phyloP scores from a whole-genome alignment of 2,797 vertebrate species.

The Sebastes matsubarae region DNA sequence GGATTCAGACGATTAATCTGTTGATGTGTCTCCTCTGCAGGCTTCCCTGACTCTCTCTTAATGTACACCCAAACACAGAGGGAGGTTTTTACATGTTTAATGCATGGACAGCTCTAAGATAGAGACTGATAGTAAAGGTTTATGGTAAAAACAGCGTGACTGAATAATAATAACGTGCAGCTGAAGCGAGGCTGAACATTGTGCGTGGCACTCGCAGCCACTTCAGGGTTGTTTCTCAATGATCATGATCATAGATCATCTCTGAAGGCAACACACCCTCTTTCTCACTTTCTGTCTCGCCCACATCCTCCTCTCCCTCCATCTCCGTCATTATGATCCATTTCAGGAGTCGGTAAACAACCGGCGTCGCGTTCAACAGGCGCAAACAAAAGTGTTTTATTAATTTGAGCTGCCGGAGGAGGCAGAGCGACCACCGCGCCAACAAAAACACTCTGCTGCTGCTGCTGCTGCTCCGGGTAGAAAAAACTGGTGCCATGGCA shows the following conservation, averaged over 20 bases:
- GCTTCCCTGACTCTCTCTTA: not conserved
- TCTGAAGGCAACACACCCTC: not conserved
- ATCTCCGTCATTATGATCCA: not conserved
- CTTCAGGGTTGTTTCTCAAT: not conserved
- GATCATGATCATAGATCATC: constrained; percentile 9
- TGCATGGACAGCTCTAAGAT: not conserved
- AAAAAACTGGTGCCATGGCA: constrained; percentile 67
- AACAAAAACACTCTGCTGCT: constrained; percentile 34
- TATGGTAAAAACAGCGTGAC: not conserved
- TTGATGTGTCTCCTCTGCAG: constrained; percentile 1
- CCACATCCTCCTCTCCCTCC: not conserved
- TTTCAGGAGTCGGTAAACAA: constrained; percentile 31
- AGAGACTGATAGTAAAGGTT: not conserved
- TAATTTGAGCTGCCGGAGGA: constrained; percentile 7
- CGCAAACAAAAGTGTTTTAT: not conserved
- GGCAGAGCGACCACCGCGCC: not conserved
- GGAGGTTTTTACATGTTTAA: not conserved
- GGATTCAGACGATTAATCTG: not conserved
- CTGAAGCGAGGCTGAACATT: not conserved
- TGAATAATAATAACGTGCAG: not conserved
- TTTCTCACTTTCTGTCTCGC: not conserved
- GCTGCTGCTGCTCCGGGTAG: constrained; percentile 23
- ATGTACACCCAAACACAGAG: not conserved
- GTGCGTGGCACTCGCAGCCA: no score
- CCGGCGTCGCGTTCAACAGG: constrained; percentile 1